Evolutionary conservation across 2,113 vertebrate genomes (phyloP).

Genomic region (Halcyon senegalensis): DNA sequence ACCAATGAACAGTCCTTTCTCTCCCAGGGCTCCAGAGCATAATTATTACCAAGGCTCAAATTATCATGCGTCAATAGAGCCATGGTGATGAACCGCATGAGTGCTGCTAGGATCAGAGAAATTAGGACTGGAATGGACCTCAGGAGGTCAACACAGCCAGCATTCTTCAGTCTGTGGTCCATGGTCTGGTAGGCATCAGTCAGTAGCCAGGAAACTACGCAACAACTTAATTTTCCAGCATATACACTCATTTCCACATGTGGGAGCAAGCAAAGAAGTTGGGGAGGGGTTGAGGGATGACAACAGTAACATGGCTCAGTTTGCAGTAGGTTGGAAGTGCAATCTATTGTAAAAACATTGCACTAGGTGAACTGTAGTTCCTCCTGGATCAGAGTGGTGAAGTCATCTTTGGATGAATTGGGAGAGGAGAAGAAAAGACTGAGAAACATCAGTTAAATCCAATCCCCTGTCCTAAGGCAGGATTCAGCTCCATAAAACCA

Average conservation of each 20-base stretch:
- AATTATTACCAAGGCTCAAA: conserved; percentile 15
- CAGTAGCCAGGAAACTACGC: conserved; percentile 15
- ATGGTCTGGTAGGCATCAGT: conserved; percentile 36
- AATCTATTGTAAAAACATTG: background rate
- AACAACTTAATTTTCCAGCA: conserved; percentile 24
- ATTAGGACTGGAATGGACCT: conserved; percentile 5
- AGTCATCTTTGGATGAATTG: conserved; percentile 47
- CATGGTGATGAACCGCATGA: background rate
- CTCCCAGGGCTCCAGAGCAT: background rate
- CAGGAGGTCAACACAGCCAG: conserved; percentile 12
- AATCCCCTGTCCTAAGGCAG: conserved; percentile 44
- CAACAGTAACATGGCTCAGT: background rate
- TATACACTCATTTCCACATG: conserved; percentile 24
- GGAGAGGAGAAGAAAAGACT: background rate
- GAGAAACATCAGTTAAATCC: conserved; percentile 10
- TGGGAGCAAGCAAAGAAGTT: background rate
- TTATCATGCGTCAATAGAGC: background rate
- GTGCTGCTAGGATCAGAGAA: background rate
- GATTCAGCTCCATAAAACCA: conserved; percentile 38
- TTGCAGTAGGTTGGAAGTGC: background rate
- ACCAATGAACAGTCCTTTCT: background rate
- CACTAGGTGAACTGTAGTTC: conserved; percentile 1
- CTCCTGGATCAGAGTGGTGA: conserved; percentile 15
- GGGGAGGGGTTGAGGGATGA: background rate
- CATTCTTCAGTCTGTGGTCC: conserved; percentile 28